These are phyloP conservation scores for Emmelina monodactyla DNA, from an alignment of 2,888 invertebrate species.

Conservation along the genomic window DNA sequence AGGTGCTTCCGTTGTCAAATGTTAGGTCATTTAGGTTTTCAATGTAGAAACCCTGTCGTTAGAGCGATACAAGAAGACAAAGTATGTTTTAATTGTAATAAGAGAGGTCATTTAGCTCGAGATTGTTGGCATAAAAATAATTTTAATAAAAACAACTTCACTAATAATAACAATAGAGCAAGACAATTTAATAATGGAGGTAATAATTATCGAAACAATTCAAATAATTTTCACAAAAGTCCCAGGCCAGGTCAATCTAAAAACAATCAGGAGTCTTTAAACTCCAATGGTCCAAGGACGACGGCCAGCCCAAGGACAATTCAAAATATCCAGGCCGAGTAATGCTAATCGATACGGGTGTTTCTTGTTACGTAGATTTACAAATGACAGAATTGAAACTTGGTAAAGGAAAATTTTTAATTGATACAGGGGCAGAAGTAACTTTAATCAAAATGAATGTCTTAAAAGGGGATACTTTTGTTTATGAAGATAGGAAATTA, in stretches of 20 bases:
- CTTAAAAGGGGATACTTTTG: constrained; percentile 6
- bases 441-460: constrained; percentile 10
- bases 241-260: too few species aligned
- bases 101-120: constrained; percentile 10
- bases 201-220: constrained; percentile 2
- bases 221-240: constrained; percentile 1
- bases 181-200: constrained; percentile 5
- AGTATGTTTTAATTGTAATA: constrained; percentile 13
- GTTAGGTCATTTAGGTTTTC: constrained; percentile 11
- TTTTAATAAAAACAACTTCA: constrained; percentile 2
- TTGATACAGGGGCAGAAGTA: constrained; percentile 15
- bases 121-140: constrained; percentile 12
- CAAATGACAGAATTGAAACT: constrained; percentile 2
- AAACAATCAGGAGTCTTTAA: constrained; percentile 7
- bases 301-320: constrained; percentile 10
- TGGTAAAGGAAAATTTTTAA: constrained; percentile 11
- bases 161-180: constrained; percentile 5
- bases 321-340: constrained; percentile 9
- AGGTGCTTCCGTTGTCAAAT: constrained; percentile 13
- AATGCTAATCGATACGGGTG: constrained; percentile 11
- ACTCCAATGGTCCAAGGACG: constrained; percentile 11
- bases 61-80: constrained; percentile 5
- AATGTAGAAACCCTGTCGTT: constrained; percentile 10
- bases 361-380: constrained; percentile 12
- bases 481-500: constrained; percentile 11